These are phyloP conservation scores for Patagioenas fasciata DNA, from an alignment of 2,113 vertebrate species.

Conservation along the genomic window DNA sequence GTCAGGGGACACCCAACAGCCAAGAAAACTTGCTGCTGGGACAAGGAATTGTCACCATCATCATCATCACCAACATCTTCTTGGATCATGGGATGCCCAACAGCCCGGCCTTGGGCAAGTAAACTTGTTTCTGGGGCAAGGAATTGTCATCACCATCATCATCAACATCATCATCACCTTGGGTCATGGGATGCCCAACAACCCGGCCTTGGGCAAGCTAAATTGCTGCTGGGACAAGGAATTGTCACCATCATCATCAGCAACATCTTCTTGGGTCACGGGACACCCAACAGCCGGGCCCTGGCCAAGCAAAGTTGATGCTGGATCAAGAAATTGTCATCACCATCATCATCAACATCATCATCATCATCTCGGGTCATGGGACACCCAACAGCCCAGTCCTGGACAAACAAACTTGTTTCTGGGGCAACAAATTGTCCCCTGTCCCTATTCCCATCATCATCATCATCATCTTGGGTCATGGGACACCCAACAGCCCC, in stretches of 20 bases:
- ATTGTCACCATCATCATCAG: too few relatives aligned
- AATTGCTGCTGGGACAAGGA: neutral
- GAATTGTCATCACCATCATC: neutral
- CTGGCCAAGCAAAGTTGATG: neutral
- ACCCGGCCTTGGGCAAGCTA: neutral
- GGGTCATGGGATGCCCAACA: too few relatives aligned
- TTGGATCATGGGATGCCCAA: neutral
- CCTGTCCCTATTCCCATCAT: neutral
- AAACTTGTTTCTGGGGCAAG: neutral
- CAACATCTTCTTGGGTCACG: too few relatives aligned
- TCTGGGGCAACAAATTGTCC: neutral
- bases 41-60: neutral
- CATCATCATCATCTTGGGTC: neutral
- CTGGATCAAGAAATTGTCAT: neutral
- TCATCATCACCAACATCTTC: neutral
- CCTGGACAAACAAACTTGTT: neutral
- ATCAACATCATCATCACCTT: too few relatives aligned
- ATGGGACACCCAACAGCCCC: too few relatives aligned
- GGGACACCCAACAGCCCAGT: too few relatives aligned
- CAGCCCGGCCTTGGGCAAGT: neutral
- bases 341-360: neutral
- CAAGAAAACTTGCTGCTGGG: neutral
- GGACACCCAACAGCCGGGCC: neutral
- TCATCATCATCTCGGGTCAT: neutral
- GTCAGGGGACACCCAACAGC: neutral